Percentiles rank a stretch among this genome's conserved stretches.
These are phyloP conservation scores for Hedya salicella DNA, from an alignment of 2,888 invertebrate species.

Conservation along the genomic window DNA sequence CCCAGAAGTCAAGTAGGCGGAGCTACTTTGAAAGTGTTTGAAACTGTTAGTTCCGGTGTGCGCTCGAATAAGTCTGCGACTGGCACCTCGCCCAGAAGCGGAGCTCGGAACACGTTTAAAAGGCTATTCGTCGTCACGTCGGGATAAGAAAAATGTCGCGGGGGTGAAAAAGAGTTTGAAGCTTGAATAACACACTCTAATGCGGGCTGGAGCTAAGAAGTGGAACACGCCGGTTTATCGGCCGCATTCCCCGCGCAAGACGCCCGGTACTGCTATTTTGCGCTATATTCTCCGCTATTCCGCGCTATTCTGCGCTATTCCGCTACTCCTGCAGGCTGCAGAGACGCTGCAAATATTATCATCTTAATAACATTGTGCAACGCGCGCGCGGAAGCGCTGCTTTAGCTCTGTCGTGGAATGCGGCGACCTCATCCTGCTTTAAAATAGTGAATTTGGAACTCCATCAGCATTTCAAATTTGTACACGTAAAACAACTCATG, in stretches of 20 bases:
- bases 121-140: conserved; percentile 27
- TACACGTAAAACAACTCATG: neutral
- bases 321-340: conserved; percentile 3
- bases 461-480: conserved; percentile 30
- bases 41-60: conserved; percentile 5
- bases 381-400: neutral
- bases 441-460: conserved; percentile 17
- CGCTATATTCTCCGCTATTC: conserved; percentile 2
- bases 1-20: conserved; percentile 1
- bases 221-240: neutral
- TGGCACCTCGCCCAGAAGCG: conserved; percentile 36
- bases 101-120: conserved; percentile 38
- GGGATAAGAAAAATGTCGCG: conserved; percentile 37
- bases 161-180: conserved; percentile 10
- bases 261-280: neutral
- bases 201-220: neutral
- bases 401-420: neutral
- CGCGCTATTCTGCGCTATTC: conserved; percentile 7
- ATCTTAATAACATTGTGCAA: conserved; percentile 37
- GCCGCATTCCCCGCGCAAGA: neutral
- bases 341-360: conserved; percentile 39
- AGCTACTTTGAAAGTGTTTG: conserved; percentile 8
- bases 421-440: conserved; percentile 28
- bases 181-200: conserved; percentile 16
- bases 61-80: conserved; percentile 10